Conservation (phyloP, 2,797 vertebrate species). For the Falco biarmicus region DNA sequence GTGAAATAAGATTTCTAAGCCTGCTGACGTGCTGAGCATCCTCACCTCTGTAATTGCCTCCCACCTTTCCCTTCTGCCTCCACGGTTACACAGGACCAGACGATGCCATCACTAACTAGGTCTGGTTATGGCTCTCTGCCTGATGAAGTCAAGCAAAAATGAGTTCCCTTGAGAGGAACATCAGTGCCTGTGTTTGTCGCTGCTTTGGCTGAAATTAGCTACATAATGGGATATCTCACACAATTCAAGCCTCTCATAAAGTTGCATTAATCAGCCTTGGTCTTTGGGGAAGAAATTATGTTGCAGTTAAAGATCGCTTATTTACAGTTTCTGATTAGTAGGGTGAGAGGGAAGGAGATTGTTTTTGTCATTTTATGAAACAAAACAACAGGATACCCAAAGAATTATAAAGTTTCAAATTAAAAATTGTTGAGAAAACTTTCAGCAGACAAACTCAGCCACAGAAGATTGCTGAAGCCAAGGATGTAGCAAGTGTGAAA, state of each 20-base stretch:
- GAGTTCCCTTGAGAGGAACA: background rate
- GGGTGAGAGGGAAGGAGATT: background rate
- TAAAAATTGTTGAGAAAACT: background rate
- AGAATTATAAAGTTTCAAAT: background rate
- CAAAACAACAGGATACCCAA: background rate
- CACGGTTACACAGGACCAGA: background rate
- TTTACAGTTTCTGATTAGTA: constrained; percentile 25
- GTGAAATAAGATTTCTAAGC: background rate
- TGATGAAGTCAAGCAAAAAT: background rate
- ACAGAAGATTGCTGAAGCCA: background rate
- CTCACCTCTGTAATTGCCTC: background rate
- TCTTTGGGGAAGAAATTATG: background rate
- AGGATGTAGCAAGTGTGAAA: background rate
- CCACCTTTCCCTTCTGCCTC: background rate
- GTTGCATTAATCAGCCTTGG: background rate
- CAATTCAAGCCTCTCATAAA: background rate
- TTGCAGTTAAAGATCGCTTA: constrained; percentile 1
- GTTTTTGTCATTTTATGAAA: background rate
- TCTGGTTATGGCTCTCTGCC: background rate
- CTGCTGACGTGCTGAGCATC: background rate
- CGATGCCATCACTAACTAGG: fast-evolving
- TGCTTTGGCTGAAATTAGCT: background rate
- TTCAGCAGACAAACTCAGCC: background rate
- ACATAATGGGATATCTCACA: background rate
- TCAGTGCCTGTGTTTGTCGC: background rate